Evolutionary conservation across 2,797 vertebrate genomes (phyloP), one percentile per base, ranked within the genome.

Genomic region (Xiphorhynchus erythropygius): DNA sequence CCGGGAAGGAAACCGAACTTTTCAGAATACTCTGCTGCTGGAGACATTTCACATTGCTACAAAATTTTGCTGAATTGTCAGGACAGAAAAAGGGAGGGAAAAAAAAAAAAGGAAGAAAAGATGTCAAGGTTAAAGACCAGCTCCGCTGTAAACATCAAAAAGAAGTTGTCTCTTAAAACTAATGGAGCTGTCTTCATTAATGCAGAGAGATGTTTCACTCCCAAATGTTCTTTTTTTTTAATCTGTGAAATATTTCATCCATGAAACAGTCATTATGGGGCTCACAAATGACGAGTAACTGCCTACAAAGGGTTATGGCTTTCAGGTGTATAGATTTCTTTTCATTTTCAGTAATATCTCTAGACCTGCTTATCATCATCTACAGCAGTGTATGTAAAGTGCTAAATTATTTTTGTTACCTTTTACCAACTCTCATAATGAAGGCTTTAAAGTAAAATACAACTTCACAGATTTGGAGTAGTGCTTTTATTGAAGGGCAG

Each of bases 121-220:
- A 42, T 25, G 4, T 63, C 25, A n/a, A 67, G 9, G 32, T 57
- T 85, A 47, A 84, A 62, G 27, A 16, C 8, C 23, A 49, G 1
- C 23, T 79, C 47, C 56, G 68, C 65, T 24, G 24, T n/a, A 39
- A 42, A 17, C 33, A 37, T 49, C 35, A 76, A 86, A 50, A 33
- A 90, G 32, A 27, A 49, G 9, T 9, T 22, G 7, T 47, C 16
- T 57, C 50, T 49, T 83, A 35, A 75, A 63, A 60, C 2, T 28
- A 50, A 62, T 5, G 23, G 21, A 76, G 42, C 18, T 85, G 24
- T 33, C 52, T 70, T 93, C 47, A n/a, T 59, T 59, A 63, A 19
- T 5, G 9, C 35, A 67, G 32, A 0, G 0, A 63, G 42, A 42
- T 3, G 1, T 67, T 84, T 79, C 55, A 27, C 10, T 53, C 12